Percentiles rank a stretch among this genome's conserved stretches.
Conservation (phyloP, 2,888 invertebrate species). For the Drosophila testacea region DNA sequence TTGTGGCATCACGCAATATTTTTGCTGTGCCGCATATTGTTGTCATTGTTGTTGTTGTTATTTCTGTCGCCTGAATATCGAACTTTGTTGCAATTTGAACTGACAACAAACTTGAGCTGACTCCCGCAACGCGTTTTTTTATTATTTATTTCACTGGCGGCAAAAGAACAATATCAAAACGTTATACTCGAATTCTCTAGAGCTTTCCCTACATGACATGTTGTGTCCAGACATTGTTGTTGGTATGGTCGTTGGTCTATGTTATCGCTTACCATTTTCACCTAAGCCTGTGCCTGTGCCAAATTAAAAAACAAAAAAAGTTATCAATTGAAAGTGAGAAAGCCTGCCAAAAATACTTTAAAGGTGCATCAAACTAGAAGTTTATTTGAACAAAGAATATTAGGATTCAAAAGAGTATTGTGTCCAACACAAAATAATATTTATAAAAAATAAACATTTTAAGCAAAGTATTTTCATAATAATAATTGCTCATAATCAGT, state of each 20-base stretch:
- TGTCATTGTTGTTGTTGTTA: background rate
- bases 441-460: too few species aligned
- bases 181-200: slow-evolving; percentile 49
- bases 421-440: too few species aligned
- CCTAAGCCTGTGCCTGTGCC: slow-evolving; percentile 16
- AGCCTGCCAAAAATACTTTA: background rate
- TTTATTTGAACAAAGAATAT: background rate
- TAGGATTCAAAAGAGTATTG: too few species aligned
- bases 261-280: slow-evolving; percentile 42
- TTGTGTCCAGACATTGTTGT: slow-evolving; percentile 1
- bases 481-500: too few species aligned
- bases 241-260: slow-evolving; percentile 3
- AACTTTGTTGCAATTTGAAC: slow-evolving; percentile 44
- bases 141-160: slow-evolving; percentile 35
- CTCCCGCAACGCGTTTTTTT: slow-evolving; percentile 31
- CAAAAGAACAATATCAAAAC: slow-evolving; percentile 28
- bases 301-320: background rate
- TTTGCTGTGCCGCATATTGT: slow-evolving; percentile 31
- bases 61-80: slow-evolving; percentile 5
- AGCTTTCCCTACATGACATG: slow-evolving; percentile 32
- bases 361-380: background rate
- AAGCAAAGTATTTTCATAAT: too few species aligned
- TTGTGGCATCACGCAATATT: slow-evolving; percentile 48
- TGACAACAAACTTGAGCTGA: slow-evolving; percentile 32
- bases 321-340: background rate